phyloP scores from a whole-genome alignment of 2,797 vertebrate genomes.

The Schizothorax lantsangensis region DNA sequence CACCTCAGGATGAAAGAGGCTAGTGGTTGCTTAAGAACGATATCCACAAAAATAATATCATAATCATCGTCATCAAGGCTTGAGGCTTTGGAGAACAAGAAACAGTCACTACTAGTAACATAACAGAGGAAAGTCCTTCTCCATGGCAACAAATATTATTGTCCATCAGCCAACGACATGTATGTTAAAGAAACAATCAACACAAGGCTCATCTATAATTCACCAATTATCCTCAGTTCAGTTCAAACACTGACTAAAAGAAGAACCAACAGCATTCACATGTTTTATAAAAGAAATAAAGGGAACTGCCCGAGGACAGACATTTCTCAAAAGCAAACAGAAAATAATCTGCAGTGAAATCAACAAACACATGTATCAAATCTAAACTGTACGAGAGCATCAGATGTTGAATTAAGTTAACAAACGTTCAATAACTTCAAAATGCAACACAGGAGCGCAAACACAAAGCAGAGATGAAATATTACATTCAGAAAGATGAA shows the following conservation, averaged over 20 bases:
- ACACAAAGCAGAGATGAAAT: neutral
- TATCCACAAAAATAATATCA: neutral
- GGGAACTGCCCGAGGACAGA: conserved; percentile 24
- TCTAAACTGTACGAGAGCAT: neutral
- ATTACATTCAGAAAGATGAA: neutral
- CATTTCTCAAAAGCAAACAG: neutral
- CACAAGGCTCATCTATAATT: neutral
- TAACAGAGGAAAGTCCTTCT: conserved; percentile 25
- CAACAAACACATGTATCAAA: neutral
- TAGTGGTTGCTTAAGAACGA: neutral
- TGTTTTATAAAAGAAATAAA: conserved; percentile 37
- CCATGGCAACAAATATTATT: conserved; percentile 25
- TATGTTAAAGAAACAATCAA: neutral
- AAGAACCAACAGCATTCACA: neutral
- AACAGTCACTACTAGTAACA: neutral
- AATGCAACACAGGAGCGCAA: neutral
- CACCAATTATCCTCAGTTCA: neutral
- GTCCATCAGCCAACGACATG: conserved; percentile 3
- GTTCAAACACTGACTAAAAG: conserved; percentile 16
- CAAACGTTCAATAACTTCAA: neutral
- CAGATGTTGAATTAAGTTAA: neutral
- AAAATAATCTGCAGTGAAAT: neutral
- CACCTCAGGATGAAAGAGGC: neutral
- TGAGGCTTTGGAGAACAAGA: neutral
- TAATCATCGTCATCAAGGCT: neutral